A percentile compares a stretch with the other conserved stretches of the same genome.
Evolutionary conservation across 2,888 invertebrate genomes (phyloP).

Genomic region (Dione juno): DNA sequence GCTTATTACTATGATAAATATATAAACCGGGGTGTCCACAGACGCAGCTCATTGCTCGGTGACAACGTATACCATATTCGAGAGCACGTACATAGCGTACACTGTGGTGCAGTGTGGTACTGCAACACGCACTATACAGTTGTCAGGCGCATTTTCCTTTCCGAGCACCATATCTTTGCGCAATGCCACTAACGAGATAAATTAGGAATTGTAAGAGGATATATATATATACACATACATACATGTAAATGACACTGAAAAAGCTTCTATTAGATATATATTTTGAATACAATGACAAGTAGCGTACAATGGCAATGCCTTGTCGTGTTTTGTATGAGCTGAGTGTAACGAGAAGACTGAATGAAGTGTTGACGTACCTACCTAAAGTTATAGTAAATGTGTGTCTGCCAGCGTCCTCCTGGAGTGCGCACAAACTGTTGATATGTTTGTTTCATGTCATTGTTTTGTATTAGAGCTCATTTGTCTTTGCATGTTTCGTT

Average conservation of each 20-base stretch:
- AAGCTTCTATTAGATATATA: constrained; percentile 13
- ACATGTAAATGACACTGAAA: constrained; percentile 1
- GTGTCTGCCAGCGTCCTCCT: not conserved
- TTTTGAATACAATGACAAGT: constrained; percentile 6
- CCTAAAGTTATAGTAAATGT: constrained; percentile 24
- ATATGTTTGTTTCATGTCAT: too few relatives aligned
- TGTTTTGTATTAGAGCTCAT: not conserved
- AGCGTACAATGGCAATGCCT: not conserved
- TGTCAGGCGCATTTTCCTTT: not conserved
- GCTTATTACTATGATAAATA: too few relatives aligned
- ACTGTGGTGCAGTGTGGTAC: too few relatives aligned
- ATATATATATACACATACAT: constrained; percentile 7
- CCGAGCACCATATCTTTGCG: constrained; percentile 9
- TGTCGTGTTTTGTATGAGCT: constrained; percentile 52
- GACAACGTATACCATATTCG: too few relatives aligned
- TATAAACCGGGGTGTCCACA: too few relatives aligned
- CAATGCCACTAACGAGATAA: not conserved
- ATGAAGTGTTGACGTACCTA: constrained; percentile 56
- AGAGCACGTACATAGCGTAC: too few relatives aligned
- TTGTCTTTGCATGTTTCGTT: not conserved
- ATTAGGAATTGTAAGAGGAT: not conserved
- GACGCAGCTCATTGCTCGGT: too few relatives aligned
- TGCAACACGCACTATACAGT: too few relatives aligned
- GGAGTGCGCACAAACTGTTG: too few relatives aligned
- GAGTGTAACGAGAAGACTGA: constrained; percentile 76